A percentile compares a stretch with the other conserved stretches of the same genome.
Conservation (phyloP, 2,888 invertebrate species). For the Andrena fulva region DNA sequence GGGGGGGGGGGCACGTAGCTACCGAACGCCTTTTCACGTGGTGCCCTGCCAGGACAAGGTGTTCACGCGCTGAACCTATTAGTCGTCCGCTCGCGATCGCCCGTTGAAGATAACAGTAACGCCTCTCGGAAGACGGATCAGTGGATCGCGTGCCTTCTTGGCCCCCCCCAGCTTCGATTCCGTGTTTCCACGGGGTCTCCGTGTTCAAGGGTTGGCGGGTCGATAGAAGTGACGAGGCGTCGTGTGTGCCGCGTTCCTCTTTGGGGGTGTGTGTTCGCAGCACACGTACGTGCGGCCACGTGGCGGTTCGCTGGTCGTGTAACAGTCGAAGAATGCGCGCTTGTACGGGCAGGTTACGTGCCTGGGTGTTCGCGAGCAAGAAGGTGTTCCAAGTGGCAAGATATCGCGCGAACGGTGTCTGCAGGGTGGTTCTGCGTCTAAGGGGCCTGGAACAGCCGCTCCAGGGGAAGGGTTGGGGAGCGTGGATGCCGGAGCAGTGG, state of each 20-base stretch:
- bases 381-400: slow-evolving; percentile 30
- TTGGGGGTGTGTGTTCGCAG: background rate
- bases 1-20: slow-evolving; percentile 7
- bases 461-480: slow-evolving; percentile 9
- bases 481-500: slow-evolving; percentile 14
- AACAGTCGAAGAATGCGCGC: slow-evolving; percentile 2
- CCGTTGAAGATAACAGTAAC: slow-evolving; percentile 80
- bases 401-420: slow-evolving; percentile 42
- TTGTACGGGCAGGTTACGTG: slow-evolving; percentile 15
- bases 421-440: slow-evolving; percentile 32
- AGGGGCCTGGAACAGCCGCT: slow-evolving; percentile 40
- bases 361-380: slow-evolving; percentile 20
- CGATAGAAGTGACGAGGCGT: slow-evolving; percentile 63
- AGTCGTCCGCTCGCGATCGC: slow-evolving; percentile 76
- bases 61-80: slow-evolving; percentile 80
- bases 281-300: background rate
- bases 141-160: slow-evolving; percentile 80
- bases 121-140: slow-evolving; percentile 84
- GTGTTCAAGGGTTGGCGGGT: slow-evolving; percentile 51
- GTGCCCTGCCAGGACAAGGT: slow-evolving; percentile 71
- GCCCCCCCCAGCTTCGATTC: slow-evolving; percentile 71
- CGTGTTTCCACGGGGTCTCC: slow-evolving; percentile 58
- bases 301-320: background rate
- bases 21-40: slow-evolving; percentile 74
- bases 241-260: slow-evolving; percentile 5